Evolutionary conservation across 2,888 invertebrate genomes (phyloP).

Genomic region (Agrotis puta): DNA sequence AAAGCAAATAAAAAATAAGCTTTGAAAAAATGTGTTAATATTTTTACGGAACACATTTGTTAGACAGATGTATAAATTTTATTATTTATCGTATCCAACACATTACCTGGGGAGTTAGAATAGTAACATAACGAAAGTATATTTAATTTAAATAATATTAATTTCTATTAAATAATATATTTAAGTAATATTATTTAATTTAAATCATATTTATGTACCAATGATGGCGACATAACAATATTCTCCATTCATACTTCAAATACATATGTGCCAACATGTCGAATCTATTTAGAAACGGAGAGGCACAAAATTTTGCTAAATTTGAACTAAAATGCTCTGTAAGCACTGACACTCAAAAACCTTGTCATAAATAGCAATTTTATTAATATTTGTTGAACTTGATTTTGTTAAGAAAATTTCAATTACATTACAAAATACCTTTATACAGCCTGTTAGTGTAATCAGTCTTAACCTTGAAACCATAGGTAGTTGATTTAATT

Average conservation of each 20-base stretch:
- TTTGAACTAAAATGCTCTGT: not conserved
- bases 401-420: slow-evolving; percentile 28
- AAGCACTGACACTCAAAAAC: not conserved
- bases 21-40: slow-evolving; percentile 62
- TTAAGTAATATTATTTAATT: too few species aligned
- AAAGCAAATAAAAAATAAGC: slow-evolving; percentile 62
- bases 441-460: too few species aligned
- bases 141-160: not conserved
- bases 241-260: not conserved
- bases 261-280: not conserved
- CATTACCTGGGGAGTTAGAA: not conserved
- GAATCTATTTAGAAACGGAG: not conserved
- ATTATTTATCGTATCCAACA: slow-evolving; percentile 39
- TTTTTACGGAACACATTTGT: slow-evolving; percentile 57
- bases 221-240: too few species aligned
- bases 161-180: too few species aligned
- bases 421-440: slow-evolving; percentile 29
- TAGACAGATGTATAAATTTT: slow-evolving; percentile 42
- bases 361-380: slow-evolving; percentile 2
- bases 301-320: not conserved
- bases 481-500: too few species aligned
- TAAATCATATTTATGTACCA: not conserved
- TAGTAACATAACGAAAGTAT: not conserved
- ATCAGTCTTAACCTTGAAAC: too few species aligned
- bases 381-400: not conserved